These are phyloP conservation scores for Actinia tenebrosa DNA, from an alignment of 64 coral and sea anemone species.

Conservation along the genomic window DNA sequence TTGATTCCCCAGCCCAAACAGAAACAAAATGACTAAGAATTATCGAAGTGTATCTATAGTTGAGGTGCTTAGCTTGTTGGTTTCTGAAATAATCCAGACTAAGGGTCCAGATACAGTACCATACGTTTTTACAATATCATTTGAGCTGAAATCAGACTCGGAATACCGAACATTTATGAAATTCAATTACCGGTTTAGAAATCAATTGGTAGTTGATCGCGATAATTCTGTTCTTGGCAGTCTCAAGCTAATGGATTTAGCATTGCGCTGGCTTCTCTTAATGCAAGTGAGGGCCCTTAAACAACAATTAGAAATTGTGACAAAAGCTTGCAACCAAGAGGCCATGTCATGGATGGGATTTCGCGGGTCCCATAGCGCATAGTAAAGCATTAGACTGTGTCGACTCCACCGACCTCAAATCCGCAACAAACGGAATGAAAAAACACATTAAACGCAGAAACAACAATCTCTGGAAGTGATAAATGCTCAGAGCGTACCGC, in stretches of 20 bases:
- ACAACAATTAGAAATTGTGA: not conserved
- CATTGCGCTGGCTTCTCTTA: not conserved
- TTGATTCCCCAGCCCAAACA: not conserved
- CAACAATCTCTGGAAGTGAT: slow-evolving; percentile 23
- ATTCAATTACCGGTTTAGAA: slow-evolving; percentile 64
- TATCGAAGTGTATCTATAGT: not conserved
- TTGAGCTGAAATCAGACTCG: not conserved
- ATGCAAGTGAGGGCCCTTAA: not conserved
- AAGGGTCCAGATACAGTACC: not conserved
- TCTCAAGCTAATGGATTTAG: slow-evolving; percentile 4
- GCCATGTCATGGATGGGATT: not conserved
- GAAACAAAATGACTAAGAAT: not conserved
- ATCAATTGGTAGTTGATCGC: not conserved
- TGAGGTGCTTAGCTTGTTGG: not conserved
- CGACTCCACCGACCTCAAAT: not conserved
- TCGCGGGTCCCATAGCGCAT: not conserved
- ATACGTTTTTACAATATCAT: slow-evolving; percentile 52
- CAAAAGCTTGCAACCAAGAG: not conserved
- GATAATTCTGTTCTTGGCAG: slow-evolving; percentile 25
- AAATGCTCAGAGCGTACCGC: slow-evolving; percentile 17
- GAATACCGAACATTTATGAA: slow-evolving; percentile 56
- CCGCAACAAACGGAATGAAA: slow-evolving; percentile 12
- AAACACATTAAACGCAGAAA: slow-evolving; percentile 20
- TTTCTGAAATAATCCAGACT: not conserved
- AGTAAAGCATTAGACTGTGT: not conserved